Base-by-base conservation (phyloP, 2,797 vertebrate species). In the Anniella stebbinsi region DNA sequence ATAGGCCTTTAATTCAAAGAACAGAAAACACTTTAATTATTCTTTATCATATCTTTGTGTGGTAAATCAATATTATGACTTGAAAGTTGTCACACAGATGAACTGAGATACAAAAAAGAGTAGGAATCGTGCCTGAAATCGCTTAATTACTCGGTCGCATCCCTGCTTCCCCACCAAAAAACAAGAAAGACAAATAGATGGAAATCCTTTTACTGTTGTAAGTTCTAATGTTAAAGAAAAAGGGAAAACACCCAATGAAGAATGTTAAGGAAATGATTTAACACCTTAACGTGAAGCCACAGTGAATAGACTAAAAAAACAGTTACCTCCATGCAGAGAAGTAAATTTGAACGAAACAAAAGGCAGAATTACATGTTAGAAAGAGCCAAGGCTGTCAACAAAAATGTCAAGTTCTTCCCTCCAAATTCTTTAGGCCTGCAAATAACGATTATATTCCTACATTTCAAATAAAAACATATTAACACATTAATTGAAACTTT, bases 251-350 rank as follows among this genome's bases (percentile, higher is more conserved):
- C 54, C 33, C 76, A 54, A 25, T 75, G 45, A 72, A 81, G 41
- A 63, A 63, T 80, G 54, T 85, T 48, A 60, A 76, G 76, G 21
- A 86, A 67, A 88, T 88, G n/a, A 88, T 88, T 84, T 66, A 88
- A n/a, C 33, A 28, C 15, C 17, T 70, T 48, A 70, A 84, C 80
- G 38, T 60, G 17, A 72, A 88, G 11, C 30, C 18, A 21, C 30
- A 18, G 54, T 72, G 21, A 88, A 88, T 51, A 51, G 73, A 69
- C 41, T 18, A 36, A 76, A 33, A 30, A 80, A 41, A 57, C 10
- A 70, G 33, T 38, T 18, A 84, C 1, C 30, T 7, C 18, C 33
- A 63, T 9, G 30, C 21, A 60, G 41, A 75, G 21, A 88, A 73
- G 28, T 17, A 84, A 70, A 25, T 69, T 80, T 38, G 25, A 70